A percentile compares a stretch with the other conserved stretches of the same genome.
Evolutionary conservation across 2,888 invertebrate genomes (phyloP).

Genomic region (Agrochola circellaris): DNA sequence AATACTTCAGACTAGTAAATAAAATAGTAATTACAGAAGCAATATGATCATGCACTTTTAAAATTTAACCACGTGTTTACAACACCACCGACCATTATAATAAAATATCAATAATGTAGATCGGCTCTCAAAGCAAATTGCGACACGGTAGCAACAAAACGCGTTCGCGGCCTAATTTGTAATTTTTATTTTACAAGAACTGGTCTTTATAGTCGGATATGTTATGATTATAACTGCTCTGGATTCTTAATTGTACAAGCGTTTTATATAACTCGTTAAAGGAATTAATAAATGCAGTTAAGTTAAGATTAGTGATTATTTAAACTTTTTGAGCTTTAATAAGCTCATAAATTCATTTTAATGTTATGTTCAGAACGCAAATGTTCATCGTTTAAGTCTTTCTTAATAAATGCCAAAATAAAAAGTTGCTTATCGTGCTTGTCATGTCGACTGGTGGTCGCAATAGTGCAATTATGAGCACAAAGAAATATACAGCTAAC

Average conservation of each 20-base stretch:
- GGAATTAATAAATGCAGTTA: conserved; percentile 27
- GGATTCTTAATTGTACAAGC: conserved; percentile 48
- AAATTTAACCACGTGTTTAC: not conserved
- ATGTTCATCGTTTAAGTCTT: not conserved
- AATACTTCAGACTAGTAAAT: not conserved
- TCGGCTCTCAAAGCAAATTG: conserved; percentile 23
- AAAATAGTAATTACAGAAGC: not conserved
- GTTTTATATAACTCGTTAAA: conserved; percentile 41
- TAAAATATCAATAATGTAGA: conserved; percentile 47
- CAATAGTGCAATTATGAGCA: not conserved
- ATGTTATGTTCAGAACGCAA: not conserved
- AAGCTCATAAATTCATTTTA: not conserved
- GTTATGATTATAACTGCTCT: conserved; percentile 35
- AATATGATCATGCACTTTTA: not conserved
- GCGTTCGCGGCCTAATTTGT: conserved; percentile 35
- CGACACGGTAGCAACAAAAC: conserved; percentile 23
- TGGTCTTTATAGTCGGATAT: conserved; percentile 17
- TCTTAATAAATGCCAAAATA: not conserved
- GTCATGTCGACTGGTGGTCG: not conserved
- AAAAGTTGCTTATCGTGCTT: not conserved
- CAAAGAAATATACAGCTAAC: not conserved
- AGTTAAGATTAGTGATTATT: not conserved
- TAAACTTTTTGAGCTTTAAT: not conserved
- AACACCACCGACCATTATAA: not conserved
- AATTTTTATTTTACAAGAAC: conserved; percentile 39